A percentile compares a stretch with the other conserved stretches of the same genome.
These are phyloP conservation scores for Thalassaphorura encarpata DNA, from an alignment of 1,140 invertebrate species.

Conservation along the genomic window DNA sequence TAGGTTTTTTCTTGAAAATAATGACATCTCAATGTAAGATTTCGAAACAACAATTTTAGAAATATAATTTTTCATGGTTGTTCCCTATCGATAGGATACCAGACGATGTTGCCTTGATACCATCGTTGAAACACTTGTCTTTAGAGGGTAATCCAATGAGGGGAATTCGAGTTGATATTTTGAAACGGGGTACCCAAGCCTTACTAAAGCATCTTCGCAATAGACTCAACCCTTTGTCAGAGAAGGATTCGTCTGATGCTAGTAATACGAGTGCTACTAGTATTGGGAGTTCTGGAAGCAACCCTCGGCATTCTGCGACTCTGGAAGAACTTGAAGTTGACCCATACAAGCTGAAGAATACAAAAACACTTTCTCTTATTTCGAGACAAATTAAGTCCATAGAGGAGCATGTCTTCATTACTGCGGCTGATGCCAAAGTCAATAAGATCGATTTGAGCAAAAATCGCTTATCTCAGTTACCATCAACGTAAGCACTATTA, in stretches of 20 bases:
- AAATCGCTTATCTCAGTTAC: constrained; percentile 58
- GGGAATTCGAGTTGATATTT: constrained; percentile 61
- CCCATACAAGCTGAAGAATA: constrained; percentile 57
- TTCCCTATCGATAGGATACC: constrained; percentile 55
- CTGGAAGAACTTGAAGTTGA: constrained; percentile 25
- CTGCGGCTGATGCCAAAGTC: constrained; percentile 58
- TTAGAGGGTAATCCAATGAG: constrained; percentile 77
- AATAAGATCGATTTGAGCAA: constrained; percentile 66
- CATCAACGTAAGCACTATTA: constrained; percentile 48
- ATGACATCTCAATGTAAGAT: constrained; percentile 24
- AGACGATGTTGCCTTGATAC: constrained; percentile 57
- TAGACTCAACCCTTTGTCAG: constrained; percentile 34
- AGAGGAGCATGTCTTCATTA: constrained; percentile 57
- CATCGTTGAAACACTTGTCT: constrained; percentile 67
- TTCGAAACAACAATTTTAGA: background rate
- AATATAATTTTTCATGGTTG: constrained; percentile 1
- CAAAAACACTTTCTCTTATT: constrained; percentile 54
- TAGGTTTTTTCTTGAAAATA: constrained; percentile 31
- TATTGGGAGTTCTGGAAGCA: too few species aligned
- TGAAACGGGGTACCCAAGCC: constrained; percentile 65
- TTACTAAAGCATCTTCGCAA: constrained; percentile 70
- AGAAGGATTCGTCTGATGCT: background rate
- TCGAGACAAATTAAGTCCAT: constrained; percentile 52
- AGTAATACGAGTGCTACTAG: background rate
- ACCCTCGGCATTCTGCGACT: background rate